Conservation (phyloP, 2,888 invertebrate species). For the Fragum sueziense region DNA sequence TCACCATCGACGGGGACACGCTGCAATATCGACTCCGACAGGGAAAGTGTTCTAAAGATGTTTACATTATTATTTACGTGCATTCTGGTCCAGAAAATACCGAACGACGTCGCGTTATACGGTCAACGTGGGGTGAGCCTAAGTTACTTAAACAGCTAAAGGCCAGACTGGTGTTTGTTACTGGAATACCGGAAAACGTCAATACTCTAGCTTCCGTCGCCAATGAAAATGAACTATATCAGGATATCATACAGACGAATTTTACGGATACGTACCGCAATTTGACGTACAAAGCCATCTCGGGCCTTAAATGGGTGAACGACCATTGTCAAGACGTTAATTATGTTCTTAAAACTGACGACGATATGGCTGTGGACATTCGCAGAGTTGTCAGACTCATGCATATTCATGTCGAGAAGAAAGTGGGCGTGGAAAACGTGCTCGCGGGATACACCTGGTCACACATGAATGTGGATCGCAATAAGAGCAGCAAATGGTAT, state of each 20-base stretch:
- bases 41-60: conserved; percentile 33
- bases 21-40: conserved; percentile 36
- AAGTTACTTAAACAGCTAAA: conserved; percentile 63
- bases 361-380: conserved; percentile 83
- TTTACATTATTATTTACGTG: conserved; percentile 76
- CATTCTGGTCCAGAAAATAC: conserved; percentile 78
- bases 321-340: conserved; percentile 77
- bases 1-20: conserved; percentile 33
- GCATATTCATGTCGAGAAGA: conserved; percentile 52
- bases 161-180: conserved; percentile 78
- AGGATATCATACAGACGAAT: conserved; percentile 80
- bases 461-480: conserved; percentile 81
- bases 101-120: conserved; percentile 73
- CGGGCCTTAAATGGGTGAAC: conserved; percentile 82
- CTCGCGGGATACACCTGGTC: conserved; percentile 79
- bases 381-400: conserved; percentile 80
- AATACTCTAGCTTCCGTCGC: conserved; percentile 67
- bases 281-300: conserved; percentile 83
- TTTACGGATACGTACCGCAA: conserved; percentile 83
- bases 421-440: conserved; percentile 61
- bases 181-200: conserved; percentile 69
- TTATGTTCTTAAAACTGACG: conserved; percentile 82
- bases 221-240: conserved; percentile 74
- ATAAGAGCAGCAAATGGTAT: conserved; percentile 82
- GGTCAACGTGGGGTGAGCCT: conserved; percentile 79